Evolutionary conservation across 92 coral and sea anemone genomes (phyloP).

Genomic region (Actinernus sp.): DNA sequence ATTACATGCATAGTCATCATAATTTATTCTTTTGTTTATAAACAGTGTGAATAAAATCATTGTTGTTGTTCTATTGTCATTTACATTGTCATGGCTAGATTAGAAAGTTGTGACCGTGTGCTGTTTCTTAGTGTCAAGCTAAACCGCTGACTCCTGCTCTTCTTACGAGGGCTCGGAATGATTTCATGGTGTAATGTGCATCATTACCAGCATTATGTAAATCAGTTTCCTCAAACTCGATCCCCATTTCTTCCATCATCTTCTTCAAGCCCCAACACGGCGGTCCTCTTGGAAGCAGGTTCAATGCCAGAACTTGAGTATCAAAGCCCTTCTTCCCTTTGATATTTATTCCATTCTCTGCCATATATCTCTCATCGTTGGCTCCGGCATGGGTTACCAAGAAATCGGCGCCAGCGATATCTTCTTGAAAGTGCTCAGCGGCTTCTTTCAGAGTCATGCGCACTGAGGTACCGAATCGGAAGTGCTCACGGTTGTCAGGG

Average conservation of each 20-base stretch:
- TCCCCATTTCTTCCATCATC: conserved; percentile 25
- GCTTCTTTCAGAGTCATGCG: conserved; percentile 57
- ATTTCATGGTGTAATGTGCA: conserved; percentile 72
- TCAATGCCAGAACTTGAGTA: conserved; percentile 66
- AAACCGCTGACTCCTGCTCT: background rate
- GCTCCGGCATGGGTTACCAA: conserved; percentile 66
- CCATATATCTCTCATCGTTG: conserved; percentile 46
- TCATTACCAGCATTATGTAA: conserved; percentile 79
- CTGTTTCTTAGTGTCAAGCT: too few species aligned
- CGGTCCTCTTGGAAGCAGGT: conserved; percentile 26
- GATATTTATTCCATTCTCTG: conserved; percentile 18
- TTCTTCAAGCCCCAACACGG: conserved; percentile 41
- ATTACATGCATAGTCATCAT: too few species aligned
- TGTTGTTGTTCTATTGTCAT: too few species aligned
- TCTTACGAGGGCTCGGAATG: conserved; percentile 43
- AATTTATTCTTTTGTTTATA: too few species aligned
- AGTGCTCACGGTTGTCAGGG: conserved; percentile 63
- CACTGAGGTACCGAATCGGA: conserved; percentile 63
- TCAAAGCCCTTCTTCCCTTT: conserved; percentile 54
- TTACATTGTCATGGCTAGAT: too few species aligned
- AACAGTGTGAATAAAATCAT: too few species aligned
- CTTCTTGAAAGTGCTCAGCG: conserved; percentile 49
- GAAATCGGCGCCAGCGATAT: conserved; percentile 31
- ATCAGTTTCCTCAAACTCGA: conserved; percentile 23
- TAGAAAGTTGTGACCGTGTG: too few species aligned